phyloP scores from a whole-genome alignment of 2,888 invertebrate genomes.

The Tricholauxania praeusta region DNA sequence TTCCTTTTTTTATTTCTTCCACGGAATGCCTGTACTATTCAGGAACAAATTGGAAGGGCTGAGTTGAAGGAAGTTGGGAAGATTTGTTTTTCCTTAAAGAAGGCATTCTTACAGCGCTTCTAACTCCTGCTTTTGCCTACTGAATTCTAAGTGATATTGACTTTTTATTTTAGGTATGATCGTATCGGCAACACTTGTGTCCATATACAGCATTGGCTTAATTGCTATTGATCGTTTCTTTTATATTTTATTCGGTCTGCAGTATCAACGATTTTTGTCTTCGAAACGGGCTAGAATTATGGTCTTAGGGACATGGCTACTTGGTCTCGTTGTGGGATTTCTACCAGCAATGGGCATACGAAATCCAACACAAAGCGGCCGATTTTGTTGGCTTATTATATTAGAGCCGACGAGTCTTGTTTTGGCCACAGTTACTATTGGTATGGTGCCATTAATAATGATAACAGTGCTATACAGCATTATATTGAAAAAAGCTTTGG shows the following conservation, averaged over 20 bases:
- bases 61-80: too few relatives aligned
- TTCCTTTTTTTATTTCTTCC: too few relatives aligned
- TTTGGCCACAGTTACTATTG: constrained; percentile 71
- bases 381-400: constrained; percentile 72
- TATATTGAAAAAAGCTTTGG: constrained; percentile 72
- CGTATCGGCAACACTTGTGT: constrained; percentile 74
- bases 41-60: too few relatives aligned
- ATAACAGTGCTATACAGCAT: constrained; percentile 71
- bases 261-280: constrained; percentile 74
- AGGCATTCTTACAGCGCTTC: too few relatives aligned
- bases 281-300: constrained; percentile 72
- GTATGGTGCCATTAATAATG: constrained; percentile 70
- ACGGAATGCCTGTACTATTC: too few relatives aligned
- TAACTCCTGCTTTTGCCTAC: too few relatives aligned
- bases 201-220: constrained; percentile 74
- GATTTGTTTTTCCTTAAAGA: too few relatives aligned
- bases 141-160: not conserved
- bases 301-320: constrained; percentile 72
- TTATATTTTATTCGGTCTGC: constrained; percentile 75
- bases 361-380: constrained; percentile 70
- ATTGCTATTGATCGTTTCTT: constrained; percentile 76
- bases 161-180: constrained; percentile 70
- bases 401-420: constrained; percentile 72
- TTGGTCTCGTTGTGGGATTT: constrained; percentile 73
- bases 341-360: constrained; percentile 74